Conservation (phyloP, 2,797 vertebrate species). For the Enteromius viviparus region DNA sequence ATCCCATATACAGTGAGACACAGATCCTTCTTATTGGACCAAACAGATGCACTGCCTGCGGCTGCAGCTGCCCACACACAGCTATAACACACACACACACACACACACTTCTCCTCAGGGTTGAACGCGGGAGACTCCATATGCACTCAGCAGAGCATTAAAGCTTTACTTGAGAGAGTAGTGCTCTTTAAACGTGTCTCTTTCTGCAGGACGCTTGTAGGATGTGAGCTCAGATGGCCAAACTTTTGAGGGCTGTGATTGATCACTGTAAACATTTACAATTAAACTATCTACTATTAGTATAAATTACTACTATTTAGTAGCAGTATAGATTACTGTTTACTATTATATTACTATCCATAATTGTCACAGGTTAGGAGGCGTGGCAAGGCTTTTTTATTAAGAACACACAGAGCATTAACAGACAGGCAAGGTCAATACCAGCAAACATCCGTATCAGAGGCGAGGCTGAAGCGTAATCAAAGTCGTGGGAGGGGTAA, state of each 20-base stretch:
- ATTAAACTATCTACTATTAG: neutral
- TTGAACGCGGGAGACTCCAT: slow-evolving; percentile 56
- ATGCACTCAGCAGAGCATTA: slow-evolving; percentile 70
- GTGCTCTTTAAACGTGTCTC: slow-evolving; percentile 40
- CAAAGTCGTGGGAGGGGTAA: no score
- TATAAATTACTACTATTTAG: neutral
- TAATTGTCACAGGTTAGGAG: no score
- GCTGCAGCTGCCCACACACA: slow-evolving; percentile 66
- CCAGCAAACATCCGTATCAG: no score
- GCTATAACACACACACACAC: slow-evolving; percentile 39
- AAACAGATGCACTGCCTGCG: slow-evolving; percentile 70
- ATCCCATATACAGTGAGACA: slow-evolving; percentile 25
- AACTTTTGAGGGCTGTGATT: slow-evolving; percentile 12
- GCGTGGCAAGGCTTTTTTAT: no score
- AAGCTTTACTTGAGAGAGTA: slow-evolving; percentile 64
- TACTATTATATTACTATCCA: neutral
- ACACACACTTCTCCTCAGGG: slow-evolving; percentile 57
- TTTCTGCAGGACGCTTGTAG: slow-evolving; percentile 37
- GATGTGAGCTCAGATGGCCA: neutral
- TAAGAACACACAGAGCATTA: no score
- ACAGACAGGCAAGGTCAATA: no score
- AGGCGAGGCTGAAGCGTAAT: no score
- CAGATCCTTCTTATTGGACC: slow-evolving; percentile 35
- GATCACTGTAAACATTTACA: neutral
- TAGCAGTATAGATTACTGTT: neutral